phyloP scores from a whole-genome alignment of 2,888 invertebrate genomes.

The Argyresthia goedartella region DNA sequence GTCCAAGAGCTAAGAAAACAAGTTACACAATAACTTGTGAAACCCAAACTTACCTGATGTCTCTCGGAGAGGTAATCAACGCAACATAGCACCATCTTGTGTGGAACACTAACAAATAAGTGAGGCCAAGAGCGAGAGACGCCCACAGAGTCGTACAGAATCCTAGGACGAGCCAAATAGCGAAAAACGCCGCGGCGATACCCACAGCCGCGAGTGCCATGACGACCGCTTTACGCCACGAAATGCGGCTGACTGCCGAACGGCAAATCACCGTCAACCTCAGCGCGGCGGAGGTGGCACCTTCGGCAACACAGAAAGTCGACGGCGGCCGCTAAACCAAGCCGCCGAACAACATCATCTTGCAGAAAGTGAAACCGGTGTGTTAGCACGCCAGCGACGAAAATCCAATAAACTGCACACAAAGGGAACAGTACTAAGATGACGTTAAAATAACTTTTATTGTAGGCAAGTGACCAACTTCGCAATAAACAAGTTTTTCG shows the following conservation, averaged over 20 bases:
- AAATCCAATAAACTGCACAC: too few species aligned
- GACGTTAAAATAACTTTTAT: too few species aligned
- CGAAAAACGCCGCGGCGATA: constrained; percentile 46
- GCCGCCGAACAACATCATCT: too few species aligned
- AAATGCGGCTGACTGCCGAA: constrained; percentile 53
- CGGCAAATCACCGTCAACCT: constrained; percentile 15
- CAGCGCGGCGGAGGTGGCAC: constrained; percentile 16
- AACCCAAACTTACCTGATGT: constrained; percentile 72
- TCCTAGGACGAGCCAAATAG: constrained; percentile 68
- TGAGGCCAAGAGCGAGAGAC: constrained; percentile 68
- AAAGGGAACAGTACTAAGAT: too few species aligned
- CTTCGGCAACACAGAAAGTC: constrained; percentile 2
- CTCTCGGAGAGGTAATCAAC: constrained; percentile 79
- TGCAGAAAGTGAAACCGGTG: too few species aligned
- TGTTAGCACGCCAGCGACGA: too few species aligned
- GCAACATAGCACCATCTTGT: constrained; percentile 85
- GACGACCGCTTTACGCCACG: constrained; percentile 55
- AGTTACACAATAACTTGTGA: not conserved
- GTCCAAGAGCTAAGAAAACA: too few species aligned
- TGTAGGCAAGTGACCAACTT: too few species aligned
- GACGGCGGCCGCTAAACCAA: not conserved
- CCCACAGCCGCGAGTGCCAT: constrained; percentile 53
- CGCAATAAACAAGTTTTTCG: too few species aligned
- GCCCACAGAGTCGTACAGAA: constrained; percentile 75
- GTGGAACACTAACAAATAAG: constrained; percentile 77